Conservation (phyloP, 2,888 invertebrate species). For the Cheilosia impressa region DNA sequence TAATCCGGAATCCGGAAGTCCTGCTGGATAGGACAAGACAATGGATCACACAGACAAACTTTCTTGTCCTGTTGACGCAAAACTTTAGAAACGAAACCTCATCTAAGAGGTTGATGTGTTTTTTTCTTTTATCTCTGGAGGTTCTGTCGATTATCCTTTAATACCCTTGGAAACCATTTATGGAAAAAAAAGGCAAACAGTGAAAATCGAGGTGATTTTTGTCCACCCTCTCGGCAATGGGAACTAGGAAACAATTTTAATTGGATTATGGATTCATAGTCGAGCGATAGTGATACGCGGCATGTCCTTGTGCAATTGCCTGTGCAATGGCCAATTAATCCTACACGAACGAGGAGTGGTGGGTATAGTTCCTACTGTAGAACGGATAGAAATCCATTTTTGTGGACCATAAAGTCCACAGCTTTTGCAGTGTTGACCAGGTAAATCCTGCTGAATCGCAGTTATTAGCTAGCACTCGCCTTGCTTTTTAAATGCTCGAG, state of each 20-base stretch:
- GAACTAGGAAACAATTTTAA: constrained; percentile 59
- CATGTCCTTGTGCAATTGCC: constrained; percentile 60
- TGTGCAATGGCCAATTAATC: constrained; percentile 66
- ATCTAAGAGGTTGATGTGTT: constrained; percentile 15
- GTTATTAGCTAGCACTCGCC: not conserved
- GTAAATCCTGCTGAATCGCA: constrained; percentile 24
- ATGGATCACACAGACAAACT: constrained; percentile 55
- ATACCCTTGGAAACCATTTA: constrained; percentile 6
- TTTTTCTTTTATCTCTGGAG: constrained; percentile 6
- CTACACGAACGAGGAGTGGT: constrained; percentile 15
- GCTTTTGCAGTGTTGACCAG: constrained; percentile 30
- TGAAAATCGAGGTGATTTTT: constrained; percentile 17
- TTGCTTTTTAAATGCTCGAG: constrained; percentile 12
- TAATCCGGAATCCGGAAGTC: constrained; percentile 50
- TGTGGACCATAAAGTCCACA: constrained; percentile 60
- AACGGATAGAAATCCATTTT: constrained; percentile 56
- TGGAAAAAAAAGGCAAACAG: constrained; percentile 6
- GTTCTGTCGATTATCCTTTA: constrained; percentile 34
- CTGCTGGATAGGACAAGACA: constrained; percentile 53
- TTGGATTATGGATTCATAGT: constrained; percentile 69
- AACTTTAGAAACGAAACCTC: constrained; percentile 23
- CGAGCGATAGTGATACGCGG: constrained; percentile 33
- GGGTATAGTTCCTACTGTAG: not conserved
- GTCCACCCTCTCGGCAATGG: not conserved
- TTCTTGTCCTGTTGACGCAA: constrained; percentile 16